A percentile compares a stretch with the other conserved stretches of the same genome.
These are phyloP conservation scores for Macheiramphus alcinus DNA, from an alignment of 2,113 vertebrate species.

Conservation along the genomic window DNA sequence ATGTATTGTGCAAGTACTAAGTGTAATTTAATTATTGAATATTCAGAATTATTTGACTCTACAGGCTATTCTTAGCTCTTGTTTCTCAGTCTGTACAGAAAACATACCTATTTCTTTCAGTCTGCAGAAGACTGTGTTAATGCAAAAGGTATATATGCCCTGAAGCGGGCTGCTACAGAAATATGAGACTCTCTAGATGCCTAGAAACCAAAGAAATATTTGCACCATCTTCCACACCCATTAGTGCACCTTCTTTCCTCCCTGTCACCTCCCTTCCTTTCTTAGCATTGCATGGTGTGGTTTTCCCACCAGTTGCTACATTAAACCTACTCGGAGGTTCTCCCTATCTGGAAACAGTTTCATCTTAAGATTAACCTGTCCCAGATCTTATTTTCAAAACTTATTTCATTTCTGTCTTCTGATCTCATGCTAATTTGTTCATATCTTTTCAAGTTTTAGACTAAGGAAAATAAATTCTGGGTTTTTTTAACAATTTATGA, in stretches of 20 bases:
- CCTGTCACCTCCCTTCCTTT: not conserved
- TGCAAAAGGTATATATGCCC: not conserved
- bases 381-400: not conserved
- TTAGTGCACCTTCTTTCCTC: not conserved
- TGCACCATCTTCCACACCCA: not conserved
- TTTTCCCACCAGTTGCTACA: not conserved
- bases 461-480: not conserved
- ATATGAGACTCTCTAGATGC: not conserved
- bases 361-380: not conserved
- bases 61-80: not conserved
- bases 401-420: not conserved
- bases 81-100: not conserved
- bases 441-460: not conserved
- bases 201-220: not conserved
- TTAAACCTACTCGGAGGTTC: not conserved
- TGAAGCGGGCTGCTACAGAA: not conserved
- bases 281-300: not conserved
- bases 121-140: not conserved
- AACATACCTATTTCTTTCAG: not conserved
- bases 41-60: not conserved
- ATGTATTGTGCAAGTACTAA: not conserved
- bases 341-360: not conserved
- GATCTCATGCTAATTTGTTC: not conserved
- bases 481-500: not conserved
- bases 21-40: not conserved